Evolutionary conservation across 1,140 invertebrate genomes (phyloP), one percentile per base, ranked within the genome.

Genomic region (Cyphomyrmex costatus): DNA sequence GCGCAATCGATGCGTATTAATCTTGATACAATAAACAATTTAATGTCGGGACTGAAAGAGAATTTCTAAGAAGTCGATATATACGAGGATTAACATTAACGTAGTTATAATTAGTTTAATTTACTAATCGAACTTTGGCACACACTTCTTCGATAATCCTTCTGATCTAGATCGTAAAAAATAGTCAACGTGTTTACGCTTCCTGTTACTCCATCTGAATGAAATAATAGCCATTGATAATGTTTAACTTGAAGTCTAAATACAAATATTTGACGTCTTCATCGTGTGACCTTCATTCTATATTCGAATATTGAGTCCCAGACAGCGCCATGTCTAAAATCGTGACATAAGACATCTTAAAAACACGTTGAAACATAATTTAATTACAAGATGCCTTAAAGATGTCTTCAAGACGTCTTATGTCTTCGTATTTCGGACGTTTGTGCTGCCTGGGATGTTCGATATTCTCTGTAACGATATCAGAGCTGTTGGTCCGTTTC

Each of bases 1-100:
- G 19, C 24, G 53, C 53, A 12, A 82, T 74, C 53, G 61, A 27
- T 51, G 65, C 12, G 10, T 78, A 70, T 74, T 46, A 42, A 74
- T 73, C 49, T 60, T 33, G 73, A 42, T 27, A 6, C 53, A 24
- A 19, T 8, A 4, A n/a, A 33, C n/a, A 21, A 66, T 21, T 1
- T 66, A 21, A 68, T 12, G 21, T 46, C n/a, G 12, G 16, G 36
- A n/a, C n/a, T 36, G 0, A 36, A 2, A 36, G 21, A 0, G 16
- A 65, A 78, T 30, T 78, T 78, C 12, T 24, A 4, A 12, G 19
- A 65, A 78, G 10, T 65, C 12, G 1, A 60, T n/a, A n/a, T n/a
- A n/a, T 19, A 1, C 27, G 51, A 3, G 7, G 36, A 42, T 42
- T 30, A 30, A 77, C 1, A 27, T 71, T 10, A 16, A n/a, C 19